Evolutionary conservation across 2,113 vertebrate species (phyloP), one percentile per base, ranked within the genome.

Genomic region (Cyanistes caeruleus): DNA sequence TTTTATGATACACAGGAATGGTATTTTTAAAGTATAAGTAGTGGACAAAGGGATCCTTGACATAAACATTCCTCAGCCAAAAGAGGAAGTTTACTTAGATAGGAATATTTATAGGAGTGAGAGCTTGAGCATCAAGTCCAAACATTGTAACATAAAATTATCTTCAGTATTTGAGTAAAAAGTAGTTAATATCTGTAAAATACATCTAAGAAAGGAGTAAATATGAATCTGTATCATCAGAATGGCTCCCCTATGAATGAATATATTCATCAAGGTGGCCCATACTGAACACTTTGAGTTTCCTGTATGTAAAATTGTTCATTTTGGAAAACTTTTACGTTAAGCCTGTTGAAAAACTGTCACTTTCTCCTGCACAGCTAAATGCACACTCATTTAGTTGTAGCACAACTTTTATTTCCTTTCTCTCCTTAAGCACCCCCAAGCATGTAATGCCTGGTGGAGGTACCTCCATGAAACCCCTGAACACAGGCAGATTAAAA

Each of bases 401-500:
- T 43, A 60, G 19, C 80, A 80, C 67, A 90, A 39, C 53, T 87
- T 70, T 33, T 31, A 1, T 65, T 77, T 86, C 55, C 52, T 63
- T 51, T 24, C 49, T 4, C 23, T 68, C 59, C 80, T 64, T 10
- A 23, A 76, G 82, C 51, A 72, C 30, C 46, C 55, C 75, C 56
- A 13, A 41, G 48, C 59, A 25, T 91, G 78, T 21, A n/a, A 16
- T 82, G 90, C 46, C 85, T 69, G 67, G 28, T 90, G 74, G 82
- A 95, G 93, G 93, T 51, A 90, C 77, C 77, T 74, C 48, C 28
- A n/a, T 48, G 62, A 20, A 75, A 85, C 46, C 53, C 53, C 84
- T 93, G 64, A 94, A 93, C 82, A 80, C 3, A 33, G 39, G 59
- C 84, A 94, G 87, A 94, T 96, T 93, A 98, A 98, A 98, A 98